Base-by-base conservation (phyloP, 2,797 vertebrate genomes). In the Gymnoscopelus microlampas region DNA sequence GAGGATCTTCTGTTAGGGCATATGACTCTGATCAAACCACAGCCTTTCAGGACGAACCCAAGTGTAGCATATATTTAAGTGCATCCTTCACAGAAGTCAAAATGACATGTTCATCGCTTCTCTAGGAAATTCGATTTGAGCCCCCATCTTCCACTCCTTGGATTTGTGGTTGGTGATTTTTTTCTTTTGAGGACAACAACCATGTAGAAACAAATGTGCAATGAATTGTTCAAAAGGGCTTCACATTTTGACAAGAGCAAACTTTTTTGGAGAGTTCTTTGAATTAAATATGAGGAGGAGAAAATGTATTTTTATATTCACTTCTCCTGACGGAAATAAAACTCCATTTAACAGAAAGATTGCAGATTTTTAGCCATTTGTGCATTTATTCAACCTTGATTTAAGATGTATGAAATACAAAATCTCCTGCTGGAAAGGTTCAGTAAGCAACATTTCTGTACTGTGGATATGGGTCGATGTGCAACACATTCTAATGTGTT, bases 301-400 rank as follows among this genome's bases (percentile, higher is more conserved):
- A 60, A 26, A 35, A 54, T 29, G 53, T 24, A 12, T 65, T 63
- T 89, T 90, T 89, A 66, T 88, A 86, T 73, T 63, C 44, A 63
- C 60, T 70, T 83, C 79, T 86, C 73, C 71, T 60, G 58, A 77
- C 13, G 72, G 78, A 85, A 92, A 88, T 88, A 89, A 92, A 91
- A 70, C 60, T 63, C 26, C 50, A 32, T 70, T 60, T 56, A 59
- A 44, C 29, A 64, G 9, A 32, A 53, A 15, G 29, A n/a, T 0
- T 2, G 13, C 39, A 3, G 57, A 5, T 23, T 49, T 57, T 19
- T 51, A 60, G 76, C 59, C 23, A 68, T 8, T 19, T 59, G 8
- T 13, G 49, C 50, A 54, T 73, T 82, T 64, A 81, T 82, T 81
- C 62, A 55, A 62, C 13, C 23, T 63, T 65, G 3, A 76, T 82